Evolutionary conservation across 2,797 vertebrate species (phyloP).

Genomic region (Catharus ustulatus): DNA sequence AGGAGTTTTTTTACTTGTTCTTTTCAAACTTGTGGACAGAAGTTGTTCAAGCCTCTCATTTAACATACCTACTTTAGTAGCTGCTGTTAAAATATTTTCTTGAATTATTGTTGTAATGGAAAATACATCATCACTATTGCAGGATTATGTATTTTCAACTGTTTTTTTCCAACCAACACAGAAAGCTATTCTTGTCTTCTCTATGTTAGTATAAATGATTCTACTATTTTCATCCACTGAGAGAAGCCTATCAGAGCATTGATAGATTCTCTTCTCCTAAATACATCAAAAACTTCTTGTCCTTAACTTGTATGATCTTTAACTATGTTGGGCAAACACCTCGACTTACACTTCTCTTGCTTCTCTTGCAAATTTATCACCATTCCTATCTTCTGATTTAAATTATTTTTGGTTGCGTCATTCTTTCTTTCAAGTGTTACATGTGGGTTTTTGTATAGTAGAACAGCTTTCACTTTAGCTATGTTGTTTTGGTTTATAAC

Average conservation of each 20-base stretch:
- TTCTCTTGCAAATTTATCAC: neutral
- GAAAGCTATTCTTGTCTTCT: neutral
- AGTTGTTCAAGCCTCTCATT: conserved; percentile 33
- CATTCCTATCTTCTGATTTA: conserved; percentile 32
- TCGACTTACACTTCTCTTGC: neutral
- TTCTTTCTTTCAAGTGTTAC: conserved; percentile 1
- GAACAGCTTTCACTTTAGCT: conserved; percentile 38
- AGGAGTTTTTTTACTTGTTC: neutral
- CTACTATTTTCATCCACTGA: neutral
- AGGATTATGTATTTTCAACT: neutral
- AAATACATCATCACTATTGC: conserved; percentile 13
- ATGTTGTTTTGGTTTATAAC: conserved; percentile 28
- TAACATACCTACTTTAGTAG: conserved; percentile 21
- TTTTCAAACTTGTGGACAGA: conserved; percentile 23
- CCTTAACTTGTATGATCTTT: neutral
- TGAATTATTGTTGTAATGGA: conserved; percentile 48
- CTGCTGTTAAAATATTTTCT: conserved; percentile 35
- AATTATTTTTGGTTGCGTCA: conserved; percentile 12
- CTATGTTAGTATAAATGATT: conserved; percentile 4
- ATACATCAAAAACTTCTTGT: neutral
- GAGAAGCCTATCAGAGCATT: neutral
- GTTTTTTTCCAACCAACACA: neutral
- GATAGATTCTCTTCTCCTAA: neutral
- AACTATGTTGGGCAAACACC: neutral
- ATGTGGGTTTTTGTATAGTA: neutral